A percentile compares a stretch with the other conserved stretches of the same genome.
Conservation (phyloP, 2,797 vertebrate species). For the Melanogrammus aeglefinus region DNA sequence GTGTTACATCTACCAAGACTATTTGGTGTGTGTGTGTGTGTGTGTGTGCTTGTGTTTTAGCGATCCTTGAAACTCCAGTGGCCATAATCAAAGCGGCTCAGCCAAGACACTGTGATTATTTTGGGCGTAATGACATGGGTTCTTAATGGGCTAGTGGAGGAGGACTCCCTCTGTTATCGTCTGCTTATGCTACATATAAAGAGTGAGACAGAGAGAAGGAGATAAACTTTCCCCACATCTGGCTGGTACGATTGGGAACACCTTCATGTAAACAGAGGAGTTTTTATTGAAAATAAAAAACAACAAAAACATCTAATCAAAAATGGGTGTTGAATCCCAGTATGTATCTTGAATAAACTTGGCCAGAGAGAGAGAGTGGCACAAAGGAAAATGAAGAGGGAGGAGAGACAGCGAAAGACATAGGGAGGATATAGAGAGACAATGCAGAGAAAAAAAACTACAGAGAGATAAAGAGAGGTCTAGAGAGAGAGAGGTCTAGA, state of each 20-base stretch:
- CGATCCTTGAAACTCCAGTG: too few species aligned
- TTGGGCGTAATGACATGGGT: not conserved
- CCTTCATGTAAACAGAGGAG: not conserved
- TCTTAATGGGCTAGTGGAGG: not conserved
- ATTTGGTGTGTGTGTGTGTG: too few species aligned
- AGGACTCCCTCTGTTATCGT: not conserved
- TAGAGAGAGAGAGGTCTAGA: not conserved
- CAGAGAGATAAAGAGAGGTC: not conserved
- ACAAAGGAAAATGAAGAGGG: not conserved
- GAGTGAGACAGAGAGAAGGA: slow-evolving; percentile 1
- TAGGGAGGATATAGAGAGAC: slow-evolving; percentile 5
- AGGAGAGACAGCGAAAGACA: not conserved
- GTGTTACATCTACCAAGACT: too few species aligned
- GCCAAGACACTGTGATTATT: not conserved
- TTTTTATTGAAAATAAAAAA: not conserved
- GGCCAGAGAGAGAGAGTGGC: not conserved
- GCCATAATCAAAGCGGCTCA: too few species aligned
- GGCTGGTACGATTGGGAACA: not conserved
- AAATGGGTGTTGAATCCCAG: not conserved
- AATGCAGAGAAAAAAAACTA: not conserved
- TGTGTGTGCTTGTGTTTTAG: not conserved
- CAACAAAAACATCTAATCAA: not conserved
- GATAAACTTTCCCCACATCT: not conserved
- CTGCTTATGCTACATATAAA: not conserved
- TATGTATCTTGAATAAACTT: not conserved